Base-by-base conservation (phyloP, 2,113 vertebrate genomes). In the Pavo muticus region DNA sequence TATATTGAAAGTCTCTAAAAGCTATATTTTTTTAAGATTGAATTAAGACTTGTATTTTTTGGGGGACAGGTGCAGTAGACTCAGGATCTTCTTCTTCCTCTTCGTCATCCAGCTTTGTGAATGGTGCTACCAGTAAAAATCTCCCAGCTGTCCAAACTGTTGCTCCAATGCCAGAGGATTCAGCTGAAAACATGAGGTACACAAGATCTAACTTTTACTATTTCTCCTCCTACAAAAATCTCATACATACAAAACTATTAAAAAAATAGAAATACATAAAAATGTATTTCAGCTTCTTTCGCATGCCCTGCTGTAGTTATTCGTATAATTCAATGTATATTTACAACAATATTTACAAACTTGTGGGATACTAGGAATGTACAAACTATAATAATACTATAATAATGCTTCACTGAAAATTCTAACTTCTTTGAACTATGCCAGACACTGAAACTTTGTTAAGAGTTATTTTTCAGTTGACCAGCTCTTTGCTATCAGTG, bases 51-150 rank as follows among this genome's bases (percentile, higher is more conserved):
- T 92, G 15, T 95, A 75, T 96, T 95, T 98, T 83, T 97, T 85
- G 91, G 92, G 90, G 65, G 89, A 97, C 98, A 99, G 99, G 99
- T 98, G 98, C 98, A 57, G 97, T 98, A 88, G 99, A 99, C 97
- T 98, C 98, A 67, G 98, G 98, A 76, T 97, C 98, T 63, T 99
- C 99, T 71, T 98, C 99, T 65, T 99, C 99, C 67, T 99, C 99
- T 78, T 99, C 99, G 3, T 99, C 99, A 73, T 99, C 99, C 80
- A 99, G 99, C 84, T 99, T 99, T 97, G 99, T 99, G 84, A 99
- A 99, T 85, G 99, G 99, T 91, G 99, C 99, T 95, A 99, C 99
- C 69, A 99, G 99, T 97, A 99, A 99, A 98, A 99, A 99, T 88
- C 98, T 99, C 47, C 99, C 99, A 32, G 99, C 99, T 48, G 99